Evolutionary conservation across 2,113 vertebrate genomes (phyloP).

Genomic region (Xenus cinereus): DNA sequence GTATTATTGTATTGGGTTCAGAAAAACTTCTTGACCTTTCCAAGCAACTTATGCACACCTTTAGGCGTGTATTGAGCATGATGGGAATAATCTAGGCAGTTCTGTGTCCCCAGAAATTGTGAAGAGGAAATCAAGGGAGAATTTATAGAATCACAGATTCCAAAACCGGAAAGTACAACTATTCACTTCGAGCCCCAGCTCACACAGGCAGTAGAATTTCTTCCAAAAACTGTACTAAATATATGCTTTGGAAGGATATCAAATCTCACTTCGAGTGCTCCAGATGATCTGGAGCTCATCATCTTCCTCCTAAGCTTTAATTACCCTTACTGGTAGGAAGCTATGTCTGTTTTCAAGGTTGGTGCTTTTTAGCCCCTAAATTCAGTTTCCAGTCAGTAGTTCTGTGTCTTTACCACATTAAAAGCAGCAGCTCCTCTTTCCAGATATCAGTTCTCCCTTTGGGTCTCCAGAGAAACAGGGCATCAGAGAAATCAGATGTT

Average conservation of each 20-base stretch:
- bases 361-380: not conserved
- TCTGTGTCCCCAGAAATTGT: not conserved
- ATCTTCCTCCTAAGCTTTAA: not conserved
- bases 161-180: not conserved
- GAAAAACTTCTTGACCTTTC: not conserved
- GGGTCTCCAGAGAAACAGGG: not conserved
- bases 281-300: not conserved
- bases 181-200: not conserved
- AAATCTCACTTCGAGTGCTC: not conserved
- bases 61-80: not conserved
- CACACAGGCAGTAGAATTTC: not conserved
- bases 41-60: rapidly evolving
- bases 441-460: not conserved
- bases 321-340: not conserved
- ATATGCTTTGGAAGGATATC: not conserved
- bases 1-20: not conserved
- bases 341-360: not conserved
- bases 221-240: not conserved
- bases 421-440: not conserved
- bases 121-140: not conserved
- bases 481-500: not conserved
- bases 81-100: not conserved
- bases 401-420: not conserved
- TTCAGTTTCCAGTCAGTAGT: not conserved
- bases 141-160: rapidly evolving